A percentile compares a stretch with the other conserved stretches of the same genome.
Evolutionary conservation across 2,797 vertebrate species (phyloP).

Genomic region (Amblyraja radiata): DNA sequence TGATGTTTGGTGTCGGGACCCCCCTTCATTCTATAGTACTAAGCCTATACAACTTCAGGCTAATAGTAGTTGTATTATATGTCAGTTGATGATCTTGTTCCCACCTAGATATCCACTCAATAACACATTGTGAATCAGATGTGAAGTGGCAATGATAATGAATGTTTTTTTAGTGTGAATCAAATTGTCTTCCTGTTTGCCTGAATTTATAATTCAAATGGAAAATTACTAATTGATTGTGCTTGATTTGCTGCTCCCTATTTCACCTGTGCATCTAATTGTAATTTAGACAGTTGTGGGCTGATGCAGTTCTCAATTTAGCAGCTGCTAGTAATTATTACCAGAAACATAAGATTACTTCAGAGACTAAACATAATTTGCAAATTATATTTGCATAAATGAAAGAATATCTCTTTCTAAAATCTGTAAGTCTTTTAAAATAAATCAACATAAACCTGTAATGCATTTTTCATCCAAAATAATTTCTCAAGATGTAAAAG

Average conservation of each 20-base stretch:
- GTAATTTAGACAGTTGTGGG: slow-evolving; percentile 10
- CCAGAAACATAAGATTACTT: background rate
- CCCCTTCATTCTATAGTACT: no score
- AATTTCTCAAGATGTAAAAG: background rate
- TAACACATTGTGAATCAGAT: background rate
- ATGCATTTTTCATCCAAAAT: background rate
- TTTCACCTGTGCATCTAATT: background rate
- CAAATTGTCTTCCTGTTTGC: background rate
- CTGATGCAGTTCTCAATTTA: background rate
- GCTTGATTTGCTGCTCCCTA: background rate
- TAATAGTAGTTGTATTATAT: no score
- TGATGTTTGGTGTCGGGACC: no score
- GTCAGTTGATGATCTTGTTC: background rate
- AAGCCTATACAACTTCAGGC: no score
- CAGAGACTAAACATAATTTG: background rate
- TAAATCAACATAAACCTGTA: background rate
- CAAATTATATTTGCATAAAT: background rate
- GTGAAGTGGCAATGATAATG: background rate
- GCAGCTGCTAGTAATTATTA: background rate
- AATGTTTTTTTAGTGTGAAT: background rate
- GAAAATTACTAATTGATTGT: background rate
- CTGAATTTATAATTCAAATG: background rate
- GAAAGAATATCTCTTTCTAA: background rate
- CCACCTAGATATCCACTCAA: no score
- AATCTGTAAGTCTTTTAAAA: background rate